Conservation (phyloP, 2,797 vertebrate genomes). For the Sebastes steindachneri region DNA sequence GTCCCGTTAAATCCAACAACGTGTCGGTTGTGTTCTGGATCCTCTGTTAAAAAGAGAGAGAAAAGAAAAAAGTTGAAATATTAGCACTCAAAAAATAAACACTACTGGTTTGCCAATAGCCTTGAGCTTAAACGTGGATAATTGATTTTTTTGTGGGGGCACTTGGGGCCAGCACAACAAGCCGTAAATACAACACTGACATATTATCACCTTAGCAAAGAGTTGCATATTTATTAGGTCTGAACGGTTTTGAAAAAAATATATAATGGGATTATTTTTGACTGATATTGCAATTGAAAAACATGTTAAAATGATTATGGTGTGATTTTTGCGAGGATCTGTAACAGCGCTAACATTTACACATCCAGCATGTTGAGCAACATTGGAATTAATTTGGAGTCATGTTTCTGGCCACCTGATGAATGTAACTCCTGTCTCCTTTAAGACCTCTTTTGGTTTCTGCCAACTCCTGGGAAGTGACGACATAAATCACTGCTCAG, state of each 20-base stretch:
- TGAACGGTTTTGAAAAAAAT: too few species aligned
- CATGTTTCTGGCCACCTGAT: background rate
- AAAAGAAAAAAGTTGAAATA: background rate
- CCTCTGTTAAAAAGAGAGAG: conserved; percentile 77
- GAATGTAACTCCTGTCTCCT: background rate
- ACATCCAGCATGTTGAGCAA: background rate
- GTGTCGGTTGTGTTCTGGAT: conserved; percentile 92
- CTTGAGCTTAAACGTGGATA: background rate
- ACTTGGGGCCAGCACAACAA: background rate
- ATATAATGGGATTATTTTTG: too few species aligned
- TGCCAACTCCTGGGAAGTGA: too few species aligned
- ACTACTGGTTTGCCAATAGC: background rate
- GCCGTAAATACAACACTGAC: background rate
- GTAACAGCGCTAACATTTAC: background rate
- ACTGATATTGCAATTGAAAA: too few species aligned
- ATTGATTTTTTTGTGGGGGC: background rate
- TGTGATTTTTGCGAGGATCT: too few species aligned
- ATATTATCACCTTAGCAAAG: background rate
- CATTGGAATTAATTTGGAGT: background rate
- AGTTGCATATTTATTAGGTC: too few species aligned
- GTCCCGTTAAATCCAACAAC: conserved; percentile 89
- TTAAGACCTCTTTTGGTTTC: background rate
- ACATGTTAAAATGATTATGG: too few species aligned
- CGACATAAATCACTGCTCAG: too few species aligned
- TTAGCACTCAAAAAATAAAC: background rate